A percentile compares a stretch with the other conserved stretches of the same genome.
These are phyloP conservation scores for Myripristis jacobus DNA, from an alignment of 2,797 vertebrate species.

Conservation along the genomic window DNA sequence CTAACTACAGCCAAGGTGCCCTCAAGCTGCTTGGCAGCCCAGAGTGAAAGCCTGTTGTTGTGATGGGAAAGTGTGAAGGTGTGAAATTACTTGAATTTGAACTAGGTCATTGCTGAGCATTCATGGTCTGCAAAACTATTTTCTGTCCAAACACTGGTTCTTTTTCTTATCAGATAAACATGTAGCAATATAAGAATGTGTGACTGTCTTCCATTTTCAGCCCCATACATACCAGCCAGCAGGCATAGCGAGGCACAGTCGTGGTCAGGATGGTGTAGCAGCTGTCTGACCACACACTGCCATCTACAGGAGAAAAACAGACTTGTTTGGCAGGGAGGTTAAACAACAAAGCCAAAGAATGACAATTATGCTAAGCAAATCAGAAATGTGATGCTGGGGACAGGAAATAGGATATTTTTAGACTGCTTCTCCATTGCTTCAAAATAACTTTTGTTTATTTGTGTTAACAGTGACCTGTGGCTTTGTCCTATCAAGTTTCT, in stretches of 20 bases:
- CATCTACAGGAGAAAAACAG: slow-evolving; percentile 87
- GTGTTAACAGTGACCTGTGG: slow-evolving; percentile 20
- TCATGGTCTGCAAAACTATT: neutral
- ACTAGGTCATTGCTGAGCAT: neutral
- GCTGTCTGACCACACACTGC: slow-evolving; percentile 89
- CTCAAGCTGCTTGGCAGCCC: no score
- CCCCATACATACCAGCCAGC: slow-evolving; percentile 90
- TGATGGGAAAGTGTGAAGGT: neutral
- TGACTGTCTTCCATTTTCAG: slow-evolving; percentile 1
- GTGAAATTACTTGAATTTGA: neutral
- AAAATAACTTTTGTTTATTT: slow-evolving; percentile 17
- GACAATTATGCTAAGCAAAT: slow-evolving; percentile 30
- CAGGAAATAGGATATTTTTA: slow-evolving; percentile 41
- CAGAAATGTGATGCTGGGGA: slow-evolving; percentile 18
- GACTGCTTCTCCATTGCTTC: slow-evolving; percentile 2
- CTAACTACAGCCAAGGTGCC: neutral
- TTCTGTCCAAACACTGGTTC: neutral
- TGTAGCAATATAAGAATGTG: neutral
- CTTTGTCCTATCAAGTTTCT: slow-evolving; percentile 30
- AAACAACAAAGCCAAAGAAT: slow-evolving; percentile 32
- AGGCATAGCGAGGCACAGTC: slow-evolving; percentile 88
- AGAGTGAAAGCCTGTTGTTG: neutral
- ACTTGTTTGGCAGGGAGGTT: slow-evolving; percentile 1
- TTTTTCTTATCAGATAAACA: neutral
- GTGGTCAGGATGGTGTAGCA: slow-evolving; percentile 90